Base-by-base conservation (phyloP, 2,888 invertebrate species). In the Chymomyza procnemis region DNA sequence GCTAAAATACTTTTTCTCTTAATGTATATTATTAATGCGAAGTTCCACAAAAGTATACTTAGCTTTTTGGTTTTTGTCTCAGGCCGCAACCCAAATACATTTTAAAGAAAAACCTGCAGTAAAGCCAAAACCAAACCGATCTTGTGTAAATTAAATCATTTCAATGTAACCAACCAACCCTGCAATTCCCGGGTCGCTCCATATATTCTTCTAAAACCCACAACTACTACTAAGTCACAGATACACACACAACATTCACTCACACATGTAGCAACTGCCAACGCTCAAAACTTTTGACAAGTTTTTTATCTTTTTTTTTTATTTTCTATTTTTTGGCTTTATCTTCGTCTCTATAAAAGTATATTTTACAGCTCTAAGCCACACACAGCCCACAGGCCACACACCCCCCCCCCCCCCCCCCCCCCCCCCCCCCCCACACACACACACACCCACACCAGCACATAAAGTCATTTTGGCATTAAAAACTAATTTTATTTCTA, bases 401-500 rank as follows among this genome's bases (percentile, higher is more conserved):
- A 64, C 48, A 56, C 52, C 21, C 21, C n/a, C 19, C 47, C n/a
- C n/a, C n/a, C n/a, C n/a, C 16, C 21, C 61, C 22, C 16, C 18
- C 21, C 5, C 18, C 16, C n/a, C 5, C 21, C 8, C 19, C 61
- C 59, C 67, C 61, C 59, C 67, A 64, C 70, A 64, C 54, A 67
- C 48, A 21, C 21, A 63, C 22, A 19, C 18, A 30, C 5, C 18
- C 16, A 18, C 5, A 30, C 8, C 19, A 14, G n/a, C 30, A 54
- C 21, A 56, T 26, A 56, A 22, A 56, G 64, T 60, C 64, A 72
- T 79, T 72, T 69, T 79, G 73, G 74, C 76, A 83, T 85, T 83
- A 85, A 85, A 85, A 83, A 83, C 86, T 83, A 85, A 83, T 85
- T 84, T 85, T 85, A 85, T 83, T 83, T 85, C 86, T 83, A 85